Percentiles rank a stretch among this genome's conserved stretches.
Conservation (phyloP, 2,888 invertebrate species). For the Griposia aprilina region DNA sequence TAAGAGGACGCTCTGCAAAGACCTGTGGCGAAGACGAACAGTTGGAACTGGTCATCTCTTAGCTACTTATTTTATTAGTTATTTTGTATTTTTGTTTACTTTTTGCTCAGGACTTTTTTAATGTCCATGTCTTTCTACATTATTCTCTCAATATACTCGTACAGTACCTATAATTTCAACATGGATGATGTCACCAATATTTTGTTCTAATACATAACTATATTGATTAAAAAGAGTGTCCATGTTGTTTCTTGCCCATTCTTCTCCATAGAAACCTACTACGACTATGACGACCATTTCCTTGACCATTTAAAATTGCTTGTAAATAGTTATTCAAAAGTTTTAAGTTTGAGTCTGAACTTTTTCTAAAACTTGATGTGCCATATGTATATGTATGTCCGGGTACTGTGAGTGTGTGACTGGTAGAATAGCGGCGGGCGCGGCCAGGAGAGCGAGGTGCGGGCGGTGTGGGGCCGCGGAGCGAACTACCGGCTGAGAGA, state of each 20-base stretch:
- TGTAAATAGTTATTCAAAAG: neutral
- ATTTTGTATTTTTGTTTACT: neutral
- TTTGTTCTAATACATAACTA: neutral
- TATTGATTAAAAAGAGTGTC: neutral
- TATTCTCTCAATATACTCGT: neutral
- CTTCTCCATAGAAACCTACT: neutral
- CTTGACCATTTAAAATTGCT: neutral
- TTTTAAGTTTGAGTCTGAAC: neutral
- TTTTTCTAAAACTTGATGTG: constrained; percentile 1
- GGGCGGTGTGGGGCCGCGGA: constrained; percentile 70
- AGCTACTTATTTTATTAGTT: neutral
- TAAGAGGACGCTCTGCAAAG: too few relatives aligned
- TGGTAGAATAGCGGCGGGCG: constrained; percentile 54
- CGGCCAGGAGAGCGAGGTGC: constrained; percentile 73
- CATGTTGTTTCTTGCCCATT: neutral
- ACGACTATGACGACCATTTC: too few relatives aligned
- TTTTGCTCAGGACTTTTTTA: neutral
- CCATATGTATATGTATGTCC: neutral
- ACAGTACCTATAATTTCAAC: neutral
- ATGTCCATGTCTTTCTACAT: neutral
- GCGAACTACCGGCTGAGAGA: constrained; percentile 36
- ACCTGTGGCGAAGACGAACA: too few relatives aligned
- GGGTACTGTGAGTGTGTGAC: too few relatives aligned
- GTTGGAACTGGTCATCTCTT: neutral
- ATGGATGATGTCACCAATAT: neutral